Conservation (phyloP, 2,888 invertebrate species). For the Mesoligia furuncula region DNA sequence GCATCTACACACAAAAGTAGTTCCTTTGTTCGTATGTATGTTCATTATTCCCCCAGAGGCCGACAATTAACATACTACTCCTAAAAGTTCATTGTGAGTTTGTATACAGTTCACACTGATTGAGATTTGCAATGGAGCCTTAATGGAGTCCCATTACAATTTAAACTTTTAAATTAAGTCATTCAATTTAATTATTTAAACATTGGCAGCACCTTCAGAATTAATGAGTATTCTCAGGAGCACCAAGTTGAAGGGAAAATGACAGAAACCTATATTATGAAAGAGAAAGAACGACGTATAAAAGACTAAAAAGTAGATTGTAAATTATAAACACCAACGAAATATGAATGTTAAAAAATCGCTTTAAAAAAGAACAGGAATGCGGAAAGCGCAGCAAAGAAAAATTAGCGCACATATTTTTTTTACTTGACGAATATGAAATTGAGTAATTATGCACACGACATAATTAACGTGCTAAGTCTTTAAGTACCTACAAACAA, state of each 20-base stretch:
- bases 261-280: background rate
- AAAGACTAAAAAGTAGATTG: background rate
- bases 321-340: background rate
- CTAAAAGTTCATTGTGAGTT: conserved; percentile 46
- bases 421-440: conserved; percentile 4
- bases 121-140: conserved; percentile 35
- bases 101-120: conserved; percentile 43
- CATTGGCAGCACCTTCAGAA: background rate
- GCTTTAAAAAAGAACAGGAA: background rate
- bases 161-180: conserved; percentile 45
- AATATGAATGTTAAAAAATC: background rate
- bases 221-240: conserved; percentile 3
- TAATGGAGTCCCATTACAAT: conserved; percentile 37
- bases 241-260: background rate
- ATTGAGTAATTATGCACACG: conserved; percentile 13
- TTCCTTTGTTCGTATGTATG: conserved; percentile 30
- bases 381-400: background rate
- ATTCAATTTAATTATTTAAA: conserved; percentile 22
- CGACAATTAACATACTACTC: conserved; percentile 49
- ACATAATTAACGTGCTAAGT: background rate
- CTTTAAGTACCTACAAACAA: conserved; percentile 2
- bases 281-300: background rate
- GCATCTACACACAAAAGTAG: conserved; percentile 31
- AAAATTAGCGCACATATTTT: background rate
- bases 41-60: conserved; percentile 30